Conservation (phyloP, 2,113 vertebrate genomes). For the Anolis sagrei region DNA sequence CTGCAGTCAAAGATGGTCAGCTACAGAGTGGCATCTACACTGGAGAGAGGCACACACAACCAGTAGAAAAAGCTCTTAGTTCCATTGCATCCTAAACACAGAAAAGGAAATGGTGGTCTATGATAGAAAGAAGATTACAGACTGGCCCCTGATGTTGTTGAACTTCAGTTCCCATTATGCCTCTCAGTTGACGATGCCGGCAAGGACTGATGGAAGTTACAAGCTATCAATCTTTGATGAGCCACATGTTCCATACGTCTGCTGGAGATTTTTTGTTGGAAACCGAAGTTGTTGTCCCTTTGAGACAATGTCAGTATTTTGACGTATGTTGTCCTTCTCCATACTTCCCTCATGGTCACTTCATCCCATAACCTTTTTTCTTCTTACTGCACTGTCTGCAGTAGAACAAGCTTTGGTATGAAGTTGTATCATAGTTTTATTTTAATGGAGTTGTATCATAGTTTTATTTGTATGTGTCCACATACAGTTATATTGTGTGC, state of each 20-base stretch:
- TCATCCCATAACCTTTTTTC: not conserved
- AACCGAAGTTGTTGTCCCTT: not conserved
- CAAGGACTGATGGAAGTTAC: not conserved
- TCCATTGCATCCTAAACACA: conserved; percentile 34
- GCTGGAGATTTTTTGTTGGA: not conserved
- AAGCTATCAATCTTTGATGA: not conserved
- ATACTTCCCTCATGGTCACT: too few relatives aligned
- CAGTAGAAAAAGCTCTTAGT: conserved; percentile 51
- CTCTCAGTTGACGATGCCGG: not conserved
- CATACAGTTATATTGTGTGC: not conserved
- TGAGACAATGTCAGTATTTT: not conserved
- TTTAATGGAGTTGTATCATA: not conserved
- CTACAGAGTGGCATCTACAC: conserved; percentile 80
- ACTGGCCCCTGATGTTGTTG: not conserved
- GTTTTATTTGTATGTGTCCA: not conserved
- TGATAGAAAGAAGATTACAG: not conserved
- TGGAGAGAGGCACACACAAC: conserved; percentile 65
- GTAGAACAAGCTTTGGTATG: not conserved
- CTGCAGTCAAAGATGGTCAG: conserved; percentile 79
- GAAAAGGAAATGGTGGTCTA: not conserved
- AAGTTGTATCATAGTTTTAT: not conserved
- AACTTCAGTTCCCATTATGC: not conserved
- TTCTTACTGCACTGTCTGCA: not conserved
- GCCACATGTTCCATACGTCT: not conserved
- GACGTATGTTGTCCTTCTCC: not conserved